Evolutionary conservation across 2,888 invertebrate species (phyloP).

Genomic region (Pandemis cinnamomeana): DNA sequence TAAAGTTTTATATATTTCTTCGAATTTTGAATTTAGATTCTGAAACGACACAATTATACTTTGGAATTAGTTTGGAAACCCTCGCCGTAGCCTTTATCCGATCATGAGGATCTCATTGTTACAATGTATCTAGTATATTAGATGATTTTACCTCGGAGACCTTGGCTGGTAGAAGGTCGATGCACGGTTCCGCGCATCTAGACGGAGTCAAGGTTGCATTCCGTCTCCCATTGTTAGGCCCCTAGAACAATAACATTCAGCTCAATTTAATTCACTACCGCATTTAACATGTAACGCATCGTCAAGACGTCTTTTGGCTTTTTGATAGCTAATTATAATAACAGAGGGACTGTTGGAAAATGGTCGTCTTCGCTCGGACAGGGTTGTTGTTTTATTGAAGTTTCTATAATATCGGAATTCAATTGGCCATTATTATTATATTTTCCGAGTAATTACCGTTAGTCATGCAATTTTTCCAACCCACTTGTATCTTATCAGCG

Average conservation of each 20-base stretch:
- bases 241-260: conserved; percentile 3
- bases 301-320: background rate
- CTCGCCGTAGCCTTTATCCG: background rate
- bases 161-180: background rate
- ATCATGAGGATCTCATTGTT: background rate
- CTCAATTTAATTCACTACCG: background rate
- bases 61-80: background rate
- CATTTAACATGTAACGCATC: background rate
- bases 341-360: too few species aligned
- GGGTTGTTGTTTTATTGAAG: background rate
- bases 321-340: background rate
- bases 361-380: background rate
- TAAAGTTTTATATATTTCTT: too few species aligned
- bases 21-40: too few species aligned
- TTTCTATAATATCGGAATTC: background rate
- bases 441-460: background rate
- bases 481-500: conserved; percentile 3
- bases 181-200: conserved; percentile 3
- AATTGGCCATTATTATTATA: background rate
- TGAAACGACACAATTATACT: background rate
- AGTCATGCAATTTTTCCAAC: background rate
- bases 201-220: background rate
- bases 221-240: conserved; percentile 8
- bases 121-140: background rate
- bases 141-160: background rate